These are phyloP conservation scores for Heliconius himera DNA, from an alignment of 1,140 invertebrate species.

Conservation along the genomic window DNA sequence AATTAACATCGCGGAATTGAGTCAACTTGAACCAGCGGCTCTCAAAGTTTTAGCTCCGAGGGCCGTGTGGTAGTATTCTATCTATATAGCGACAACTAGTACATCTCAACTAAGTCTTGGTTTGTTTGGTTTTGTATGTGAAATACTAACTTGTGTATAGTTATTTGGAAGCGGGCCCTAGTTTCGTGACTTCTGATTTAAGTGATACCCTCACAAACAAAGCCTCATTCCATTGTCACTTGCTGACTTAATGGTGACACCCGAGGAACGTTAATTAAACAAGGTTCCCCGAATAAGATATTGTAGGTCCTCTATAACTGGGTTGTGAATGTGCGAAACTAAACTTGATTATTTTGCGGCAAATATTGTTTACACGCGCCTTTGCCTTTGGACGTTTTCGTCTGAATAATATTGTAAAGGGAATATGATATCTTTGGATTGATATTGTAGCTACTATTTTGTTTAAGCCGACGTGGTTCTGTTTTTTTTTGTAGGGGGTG, in stretches of 20 bases:
- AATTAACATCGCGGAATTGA: slow-evolving; percentile 75
- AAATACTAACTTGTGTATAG: neutral
- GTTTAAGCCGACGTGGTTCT: neutral
- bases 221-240: slow-evolving; percentile 67
- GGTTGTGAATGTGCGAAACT: slow-evolving; percentile 38
- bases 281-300: slow-evolving; percentile 57
- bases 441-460: neutral
- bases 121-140: neutral
- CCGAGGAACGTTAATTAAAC: slow-evolving; percentile 75
- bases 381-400: slow-evolving; percentile 1
- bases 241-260: slow-evolving; percentile 71
- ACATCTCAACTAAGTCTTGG: neutral
- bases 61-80: neutral
- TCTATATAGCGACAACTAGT: neutral
- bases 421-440: neutral
- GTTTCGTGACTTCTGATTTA: slow-evolving; percentile 6
- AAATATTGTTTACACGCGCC: slow-evolving; percentile 26
- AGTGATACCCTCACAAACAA: slow-evolving; percentile 64
- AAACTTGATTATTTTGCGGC: slow-evolving; percentile 31
- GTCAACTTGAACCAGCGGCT: slow-evolving; percentile 44
- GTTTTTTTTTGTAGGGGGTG: neutral
- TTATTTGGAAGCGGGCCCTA: neutral
- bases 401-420: slow-evolving; percentile 3
- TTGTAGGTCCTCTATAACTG: slow-evolving; percentile 49
- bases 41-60: neutral